phyloP scores from a whole-genome alignment of 92 coral and sea anemone species.

The Galaxea fascicularis region DNA sequence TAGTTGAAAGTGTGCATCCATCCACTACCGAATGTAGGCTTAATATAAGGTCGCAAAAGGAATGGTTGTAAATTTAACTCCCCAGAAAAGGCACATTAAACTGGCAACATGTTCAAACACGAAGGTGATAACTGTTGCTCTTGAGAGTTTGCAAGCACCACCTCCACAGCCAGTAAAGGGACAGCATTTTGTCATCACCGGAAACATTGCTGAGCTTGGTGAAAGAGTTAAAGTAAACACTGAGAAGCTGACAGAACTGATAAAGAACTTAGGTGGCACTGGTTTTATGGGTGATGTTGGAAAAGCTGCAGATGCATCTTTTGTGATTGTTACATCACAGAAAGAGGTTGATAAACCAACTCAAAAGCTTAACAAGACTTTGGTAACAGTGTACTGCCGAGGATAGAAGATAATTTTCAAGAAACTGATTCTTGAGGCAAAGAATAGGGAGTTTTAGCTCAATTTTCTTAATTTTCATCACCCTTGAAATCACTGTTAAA shows the following conservation, averaged over 20 bases:
- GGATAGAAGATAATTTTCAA: conserved; percentile 47
- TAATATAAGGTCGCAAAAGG: neutral
- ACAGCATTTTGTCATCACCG: neutral
- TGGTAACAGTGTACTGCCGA: conserved; percentile 27
- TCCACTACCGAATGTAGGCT: neutral
- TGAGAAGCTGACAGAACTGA: neutral
- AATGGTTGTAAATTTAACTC: neutral
- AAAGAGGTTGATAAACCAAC: neutral
- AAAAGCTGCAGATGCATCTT: neutral
- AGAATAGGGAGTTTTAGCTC: conserved; percentile 41
- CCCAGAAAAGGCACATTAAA: neutral
- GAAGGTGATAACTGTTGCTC: neutral
- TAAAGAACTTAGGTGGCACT: neutral
- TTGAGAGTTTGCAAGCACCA: neutral
- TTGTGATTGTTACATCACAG: conserved; percentile 4
- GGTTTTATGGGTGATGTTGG: neutral
- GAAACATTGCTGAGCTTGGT: neutral
- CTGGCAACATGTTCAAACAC: neutral
- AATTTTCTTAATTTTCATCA: conserved; percentile 47
- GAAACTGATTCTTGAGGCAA: conserved; percentile 36
- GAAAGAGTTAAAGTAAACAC: neutral
- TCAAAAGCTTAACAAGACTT: conserved; percentile 12
- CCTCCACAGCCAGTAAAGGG: neutral
- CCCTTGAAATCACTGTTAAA: conserved; percentile 52
- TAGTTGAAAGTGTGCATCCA: neutral